A percentile compares a stretch with the other conserved stretches of the same genome.
Conservation (phyloP, 1,140 invertebrate genomes). For the Venturia canescens region DNA sequence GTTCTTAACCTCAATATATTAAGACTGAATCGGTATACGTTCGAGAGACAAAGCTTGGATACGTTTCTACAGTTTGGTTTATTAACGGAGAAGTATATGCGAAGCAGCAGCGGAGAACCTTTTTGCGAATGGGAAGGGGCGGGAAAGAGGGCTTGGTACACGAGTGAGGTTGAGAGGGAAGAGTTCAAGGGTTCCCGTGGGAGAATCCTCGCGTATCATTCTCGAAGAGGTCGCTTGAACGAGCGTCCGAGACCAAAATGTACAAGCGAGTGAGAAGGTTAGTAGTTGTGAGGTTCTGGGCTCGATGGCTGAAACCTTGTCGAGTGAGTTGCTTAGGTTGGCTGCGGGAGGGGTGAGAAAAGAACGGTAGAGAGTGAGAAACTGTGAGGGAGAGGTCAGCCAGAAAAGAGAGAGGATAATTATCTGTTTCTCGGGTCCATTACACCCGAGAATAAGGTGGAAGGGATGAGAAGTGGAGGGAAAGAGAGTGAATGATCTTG, state of each 20-base stretch:
- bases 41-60: no score
- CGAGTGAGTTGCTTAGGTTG: slow-evolving; percentile 18
- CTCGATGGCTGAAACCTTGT: slow-evolving; percentile 20
- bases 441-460: slow-evolving; percentile 64
- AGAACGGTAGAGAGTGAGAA: slow-evolving; percentile 38
- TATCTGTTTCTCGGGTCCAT: slow-evolving; percentile 72
- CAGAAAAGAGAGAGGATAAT: slow-evolving; percentile 62
- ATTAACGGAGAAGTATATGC: no score
- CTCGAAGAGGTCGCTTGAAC: neutral
- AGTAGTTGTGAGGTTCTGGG: slow-evolving; percentile 2
- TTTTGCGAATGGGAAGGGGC: neutral
- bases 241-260: slow-evolving; percentile 3
- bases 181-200: neutral
- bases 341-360: neutral
- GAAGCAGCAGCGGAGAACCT: neutral
- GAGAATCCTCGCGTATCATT: neutral
- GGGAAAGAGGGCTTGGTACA: neutral
- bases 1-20: no score
- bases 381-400: slow-evolving; percentile 54
- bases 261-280: slow-evolving; percentile 22
- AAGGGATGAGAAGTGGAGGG: slow-evolving; percentile 55
- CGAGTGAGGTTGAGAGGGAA: neutral
- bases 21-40: no score
- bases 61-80: no score
- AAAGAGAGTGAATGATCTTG: slow-evolving; percentile 41